phyloP scores from a whole-genome alignment of 1,140 invertebrate species.

The Luehdorfia chinensis region DNA sequence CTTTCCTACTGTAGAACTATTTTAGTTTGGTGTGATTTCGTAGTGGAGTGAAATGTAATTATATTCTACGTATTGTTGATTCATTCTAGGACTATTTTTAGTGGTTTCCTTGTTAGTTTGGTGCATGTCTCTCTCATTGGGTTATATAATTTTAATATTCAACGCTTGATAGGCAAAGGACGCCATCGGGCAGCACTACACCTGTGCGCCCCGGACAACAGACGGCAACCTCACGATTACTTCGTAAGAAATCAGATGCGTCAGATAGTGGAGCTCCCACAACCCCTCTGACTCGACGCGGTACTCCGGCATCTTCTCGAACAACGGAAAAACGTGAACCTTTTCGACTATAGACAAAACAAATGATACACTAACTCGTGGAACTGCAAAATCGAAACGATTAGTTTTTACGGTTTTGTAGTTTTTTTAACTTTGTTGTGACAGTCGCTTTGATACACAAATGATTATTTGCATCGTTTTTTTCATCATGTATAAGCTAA shows the following conservation, averaged over 20 bases:
- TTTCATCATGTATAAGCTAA: slow-evolving; percentile 25
- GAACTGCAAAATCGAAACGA: slow-evolving; percentile 25
- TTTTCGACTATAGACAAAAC: slow-evolving; percentile 67
- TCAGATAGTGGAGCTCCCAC: slow-evolving; percentile 74
- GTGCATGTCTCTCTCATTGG: slow-evolving; percentile 27
- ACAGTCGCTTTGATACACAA: slow-evolving; percentile 37
- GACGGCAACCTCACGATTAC: slow-evolving; percentile 80
- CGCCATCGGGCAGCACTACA: slow-evolving; percentile 83
- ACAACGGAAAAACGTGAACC: slow-evolving; percentile 73
- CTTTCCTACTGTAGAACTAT: not conserved
- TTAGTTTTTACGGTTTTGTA: too few species aligned
- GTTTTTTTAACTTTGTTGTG: too few species aligned
- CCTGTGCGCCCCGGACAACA: slow-evolving; percentile 80
- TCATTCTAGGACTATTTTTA: slow-evolving; percentile 19
- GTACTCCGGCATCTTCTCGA: slow-evolving; percentile 51
- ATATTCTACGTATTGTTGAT: slow-evolving; percentile 23
- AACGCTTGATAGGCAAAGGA: slow-evolving; percentile 78
- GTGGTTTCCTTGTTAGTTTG: slow-evolving; percentile 20
- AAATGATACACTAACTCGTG: too few species aligned
- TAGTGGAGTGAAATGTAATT: not conserved
- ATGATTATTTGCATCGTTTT: slow-evolving; percentile 5
- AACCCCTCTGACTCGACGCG: slow-evolving; percentile 60
- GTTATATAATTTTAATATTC: slow-evolving; percentile 21
- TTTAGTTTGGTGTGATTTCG: slow-evolving; percentile 12
- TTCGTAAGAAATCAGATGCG: slow-evolving; percentile 82